phyloP scores from a whole-genome alignment of 2,888 invertebrate genomes.

The Chalcis sispes region DNA sequence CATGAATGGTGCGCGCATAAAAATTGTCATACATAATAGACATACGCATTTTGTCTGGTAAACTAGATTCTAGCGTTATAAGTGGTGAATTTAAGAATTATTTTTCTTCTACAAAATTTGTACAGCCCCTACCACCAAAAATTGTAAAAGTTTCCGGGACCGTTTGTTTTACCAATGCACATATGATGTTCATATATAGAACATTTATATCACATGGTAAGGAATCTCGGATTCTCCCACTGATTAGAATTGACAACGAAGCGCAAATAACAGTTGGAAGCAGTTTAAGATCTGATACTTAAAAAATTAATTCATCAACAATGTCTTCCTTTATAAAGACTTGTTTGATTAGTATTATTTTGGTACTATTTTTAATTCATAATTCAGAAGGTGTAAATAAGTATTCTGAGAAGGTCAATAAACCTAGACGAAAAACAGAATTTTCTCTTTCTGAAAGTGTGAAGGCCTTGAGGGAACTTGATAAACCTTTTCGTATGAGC shows the following conservation, averaged over 20 bases:
- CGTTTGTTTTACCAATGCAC: no score
- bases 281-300: conserved; percentile 10
- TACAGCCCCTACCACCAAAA: no score
- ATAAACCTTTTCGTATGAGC: conserved; percentile 92
- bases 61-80: no score
- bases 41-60: no score
- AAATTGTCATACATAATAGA: no score
- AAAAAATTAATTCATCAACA: background rate
- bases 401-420: conserved; percentile 81
- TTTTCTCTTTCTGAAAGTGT: conserved; percentile 45
- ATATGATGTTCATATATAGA: no score
- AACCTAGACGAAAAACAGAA: conserved; percentile 70
- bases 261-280: background rate
- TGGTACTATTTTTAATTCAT: conserved; percentile 53
- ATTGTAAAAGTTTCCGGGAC: no score
- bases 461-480: conserved; percentile 81
- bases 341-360: conserved; percentile 44
- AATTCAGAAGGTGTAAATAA: conserved; percentile 77
- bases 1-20: no score
- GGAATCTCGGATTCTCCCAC: conserved; percentile 19
- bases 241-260: conserved; percentile 39
- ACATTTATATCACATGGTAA: conserved; percentile 80
- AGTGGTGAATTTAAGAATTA: no score
- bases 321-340: conserved; percentile 38
- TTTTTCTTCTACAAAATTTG: no score